A percentile compares a stretch with the other conserved stretches of the same genome.
These are phyloP conservation scores for Drosophila sturtevanti DNA, from an alignment of 1,140 invertebrate species.

Conservation along the genomic window DNA sequence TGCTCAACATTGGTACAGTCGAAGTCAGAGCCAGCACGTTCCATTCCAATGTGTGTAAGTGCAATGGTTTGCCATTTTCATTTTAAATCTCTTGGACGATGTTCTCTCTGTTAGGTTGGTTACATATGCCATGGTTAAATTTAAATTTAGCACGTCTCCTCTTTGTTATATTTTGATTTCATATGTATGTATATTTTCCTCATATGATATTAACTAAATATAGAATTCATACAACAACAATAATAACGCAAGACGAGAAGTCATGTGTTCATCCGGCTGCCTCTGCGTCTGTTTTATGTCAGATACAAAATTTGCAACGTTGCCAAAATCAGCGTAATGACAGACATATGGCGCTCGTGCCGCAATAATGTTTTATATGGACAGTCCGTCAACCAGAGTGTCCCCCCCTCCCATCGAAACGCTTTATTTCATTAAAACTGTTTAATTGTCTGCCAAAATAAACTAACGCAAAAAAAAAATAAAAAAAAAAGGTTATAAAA, in stretches of 20 bases:
- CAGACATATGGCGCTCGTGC: conserved; percentile 16
- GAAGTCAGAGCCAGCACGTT: background rate
- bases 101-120: conserved; percentile 22
- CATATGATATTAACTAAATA: conserved; percentile 53
- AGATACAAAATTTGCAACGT: conserved; percentile 62
- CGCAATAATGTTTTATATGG: conserved; percentile 6
- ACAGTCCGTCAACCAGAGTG: background rate
- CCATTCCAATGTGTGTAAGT: background rate
- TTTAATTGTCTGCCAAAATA: conserved; percentile 37
- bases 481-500: conserved; percentile 9
- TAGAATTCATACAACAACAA: conserved; percentile 23
- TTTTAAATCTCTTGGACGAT: conserved; percentile 23
- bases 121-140: conserved; percentile 19
- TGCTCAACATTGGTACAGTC: too few relatives aligned
- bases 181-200: conserved; percentile 27
- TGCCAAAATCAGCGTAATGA: conserved; percentile 60
- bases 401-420: background rate
- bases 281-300: conserved; percentile 26
- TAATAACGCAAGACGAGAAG: conserved; percentile 31
- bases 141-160: conserved; percentile 54
- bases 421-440: conserved; percentile 41
- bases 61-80: background rate
- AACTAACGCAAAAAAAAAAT: too few relatives aligned
- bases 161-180: conserved; percentile 19
- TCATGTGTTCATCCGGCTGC: conserved; percentile 55